Conservation (phyloP, 2,888 invertebrate species). For the Epinotia ramella region DNA sequence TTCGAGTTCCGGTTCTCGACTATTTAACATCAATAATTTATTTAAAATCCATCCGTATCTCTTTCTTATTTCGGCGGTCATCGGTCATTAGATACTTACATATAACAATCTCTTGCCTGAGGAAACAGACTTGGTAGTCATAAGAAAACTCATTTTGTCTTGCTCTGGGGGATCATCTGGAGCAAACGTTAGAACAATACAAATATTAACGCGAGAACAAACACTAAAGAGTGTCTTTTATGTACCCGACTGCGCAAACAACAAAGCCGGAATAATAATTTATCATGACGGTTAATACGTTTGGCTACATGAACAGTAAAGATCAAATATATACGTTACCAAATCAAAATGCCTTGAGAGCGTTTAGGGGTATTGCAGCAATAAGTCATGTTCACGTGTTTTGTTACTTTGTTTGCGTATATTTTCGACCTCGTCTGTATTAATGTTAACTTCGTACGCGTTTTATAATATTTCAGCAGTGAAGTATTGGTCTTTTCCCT, state of each 20-base stretch:
- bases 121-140: background rate
- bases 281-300: slow-evolving; percentile 2
- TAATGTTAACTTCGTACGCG: background rate
- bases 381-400: background rate
- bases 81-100: slow-evolving; percentile 12
- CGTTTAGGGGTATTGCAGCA: background rate
- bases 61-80: slow-evolving; percentile 21
- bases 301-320: slow-evolving; percentile 4
- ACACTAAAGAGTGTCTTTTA: slow-evolving; percentile 11
- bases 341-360: background rate
- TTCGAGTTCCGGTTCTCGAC: no score
- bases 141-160: slow-evolving; percentile 17
- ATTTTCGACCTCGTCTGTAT: background rate
- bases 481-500: background rate
- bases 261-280: slow-evolving; percentile 15
- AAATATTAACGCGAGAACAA: slow-evolving; percentile 12
- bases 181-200: slow-evolving; percentile 33
- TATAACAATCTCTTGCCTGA: slow-evolving; percentile 14
- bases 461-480: slow-evolving; percentile 14
- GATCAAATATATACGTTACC: background rate
- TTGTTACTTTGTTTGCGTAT: background rate
- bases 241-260: slow-evolving; percentile 5
- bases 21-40: no score
- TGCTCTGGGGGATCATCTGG: slow-evolving; percentile 20
- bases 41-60: background rate